These are phyloP conservation scores for honey bee (Apis mellifera) DNA, from an alignment of 1,140 invertebrate species.

Conservation along the genomic window Amel_HAv3.1 CM009937.2:1823501-1824000, in stretches of 20 bases:
- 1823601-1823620: conserved; percentile 1
- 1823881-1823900: conserved; percentile 14
- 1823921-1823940: conserved; percentile 25
- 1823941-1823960: neutral
- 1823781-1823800: neutral
- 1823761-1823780: neutral
- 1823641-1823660: neutral
- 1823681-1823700: neutral
- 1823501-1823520: conserved; percentile 1
- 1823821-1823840: neutral
- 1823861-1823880: conserved; percentile 39
- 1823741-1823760: conserved; percentile 9
- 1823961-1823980: conserved; percentile 1
- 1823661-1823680: neutral
- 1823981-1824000: conserved; percentile 51
- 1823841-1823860: conserved; percentile 40
- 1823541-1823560: neutral
- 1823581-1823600: neutral
- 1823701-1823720: neutral
- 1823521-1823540: neutral
- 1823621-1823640: neutral
- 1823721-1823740: conserved; percentile 30
- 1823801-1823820: too few species aligned
- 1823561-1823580: conserved; percentile 1
- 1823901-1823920: neutral